phyloP scores from a whole-genome alignment of 2,888 invertebrate species.

The Doris montereyensis region DNA sequence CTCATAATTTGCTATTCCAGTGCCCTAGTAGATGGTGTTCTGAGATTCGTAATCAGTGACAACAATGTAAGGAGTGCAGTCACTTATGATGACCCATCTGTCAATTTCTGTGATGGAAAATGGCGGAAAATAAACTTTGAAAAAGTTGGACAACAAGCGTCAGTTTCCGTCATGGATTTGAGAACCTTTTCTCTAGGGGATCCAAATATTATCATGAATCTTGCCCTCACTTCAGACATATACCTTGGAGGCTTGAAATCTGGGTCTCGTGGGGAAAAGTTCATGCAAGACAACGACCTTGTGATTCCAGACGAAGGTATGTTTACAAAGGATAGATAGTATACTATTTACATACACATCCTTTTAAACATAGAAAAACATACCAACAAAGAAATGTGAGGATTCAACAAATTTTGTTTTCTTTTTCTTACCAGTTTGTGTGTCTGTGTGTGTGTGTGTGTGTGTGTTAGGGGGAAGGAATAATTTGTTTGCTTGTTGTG shows the following conservation, averaged over 20 bases:
- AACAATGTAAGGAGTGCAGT: constrained; percentile 49
- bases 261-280: constrained; percentile 53
- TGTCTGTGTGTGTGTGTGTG: too few species aligned
- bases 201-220: constrained; percentile 45
- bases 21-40: constrained; percentile 56
- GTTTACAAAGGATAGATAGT: too few species aligned
- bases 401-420: too few species aligned
- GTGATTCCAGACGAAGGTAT: constrained; percentile 52
- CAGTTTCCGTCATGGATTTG: constrained; percentile 48
- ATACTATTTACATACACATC: too few species aligned
- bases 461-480: too few species aligned
- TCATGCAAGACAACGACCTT: constrained; percentile 53
- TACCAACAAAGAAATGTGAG: too few species aligned
- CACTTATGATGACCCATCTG: constrained; percentile 46
- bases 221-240: constrained; percentile 57
- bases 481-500: too few species aligned
- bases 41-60: constrained; percentile 62
- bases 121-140: constrained; percentile 54
- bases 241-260: constrained; percentile 65
- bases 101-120: constrained; percentile 62
- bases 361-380: too few species aligned
- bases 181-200: constrained; percentile 51
- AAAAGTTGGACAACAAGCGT: constrained; percentile 56
- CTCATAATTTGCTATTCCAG: background rate
- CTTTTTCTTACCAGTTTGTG: too few species aligned